Percentiles rank a stretch among this genome's conserved stretches.
Conservation (phyloP, 2,113 vertebrate species). For the Pseudonaja textilis region DNA sequence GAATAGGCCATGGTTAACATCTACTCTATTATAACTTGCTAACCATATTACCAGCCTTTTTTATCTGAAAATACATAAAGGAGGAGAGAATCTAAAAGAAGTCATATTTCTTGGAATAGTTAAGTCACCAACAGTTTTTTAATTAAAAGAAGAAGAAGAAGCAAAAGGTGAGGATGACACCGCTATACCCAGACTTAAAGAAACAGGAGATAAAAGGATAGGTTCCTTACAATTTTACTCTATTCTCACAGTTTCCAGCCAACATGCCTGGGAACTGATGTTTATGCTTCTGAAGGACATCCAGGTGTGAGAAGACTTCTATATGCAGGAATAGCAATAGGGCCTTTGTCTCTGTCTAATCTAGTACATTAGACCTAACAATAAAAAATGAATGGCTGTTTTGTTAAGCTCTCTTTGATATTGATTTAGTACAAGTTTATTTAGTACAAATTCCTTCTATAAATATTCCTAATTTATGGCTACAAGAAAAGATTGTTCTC, state of each 20-base stretch:
- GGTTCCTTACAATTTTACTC: background rate
- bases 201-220: background rate
- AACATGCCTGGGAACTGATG: background rate
- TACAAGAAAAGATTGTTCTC: background rate
- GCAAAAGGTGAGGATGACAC: background rate
- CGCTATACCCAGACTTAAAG: background rate
- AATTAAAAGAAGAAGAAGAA: background rate
- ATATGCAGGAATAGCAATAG: background rate
- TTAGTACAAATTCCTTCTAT: background rate
- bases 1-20: background rate
- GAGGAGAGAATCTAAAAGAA: background rate
- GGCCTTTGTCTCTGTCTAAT: background rate
- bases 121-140: background rate
- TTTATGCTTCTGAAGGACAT: background rate
- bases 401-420: background rate
- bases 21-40: background rate
- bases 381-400: background rate
- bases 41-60: background rate
- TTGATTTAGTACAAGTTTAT: background rate
- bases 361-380: background rate
- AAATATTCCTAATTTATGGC: background rate
- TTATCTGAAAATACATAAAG: background rate
- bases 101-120: background rate
- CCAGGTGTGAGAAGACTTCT: background rate
- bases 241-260: background rate